Percentiles rank a stretch among this genome's conserved stretches.
Evolutionary conservation across 2,888 invertebrate species (phyloP).

Genomic region (Notodonta dromedarius): DNA sequence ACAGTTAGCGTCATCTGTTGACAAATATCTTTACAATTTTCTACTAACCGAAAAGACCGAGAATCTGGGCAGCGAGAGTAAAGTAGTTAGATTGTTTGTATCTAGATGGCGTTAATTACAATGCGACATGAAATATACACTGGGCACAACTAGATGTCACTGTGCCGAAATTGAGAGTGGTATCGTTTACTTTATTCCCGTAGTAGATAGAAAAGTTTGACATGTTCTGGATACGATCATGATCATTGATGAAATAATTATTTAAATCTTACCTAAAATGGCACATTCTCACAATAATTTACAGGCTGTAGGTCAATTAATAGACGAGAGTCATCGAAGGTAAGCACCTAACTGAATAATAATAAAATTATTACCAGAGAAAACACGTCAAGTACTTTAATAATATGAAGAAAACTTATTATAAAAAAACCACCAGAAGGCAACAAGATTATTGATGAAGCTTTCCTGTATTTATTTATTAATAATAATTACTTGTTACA

Average conservation of each 20-base stretch:
- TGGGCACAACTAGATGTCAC: background rate
- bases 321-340: constrained; percentile 44
- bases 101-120: background rate
- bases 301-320: constrained; percentile 35
- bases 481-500: background rate
- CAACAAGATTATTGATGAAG: no score
- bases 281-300: constrained; percentile 8
- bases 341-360: constrained; percentile 10
- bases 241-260: background rate
- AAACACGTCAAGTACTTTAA: no score
- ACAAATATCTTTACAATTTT: background rate
- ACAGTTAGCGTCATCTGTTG: background rate
- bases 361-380: no score
- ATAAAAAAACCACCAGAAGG: no score
- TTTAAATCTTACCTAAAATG: constrained; percentile 8
- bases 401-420: no score
- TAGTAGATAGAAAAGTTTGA: background rate
- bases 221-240: background rate
- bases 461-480: no score
- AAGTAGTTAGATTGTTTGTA: background rate
- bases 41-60: background rate
- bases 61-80: background rate
- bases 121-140: background rate
- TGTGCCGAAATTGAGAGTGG: background rate
- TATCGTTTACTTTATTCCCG: background rate